phyloP scores from a whole-genome alignment of 2,797 vertebrate species.

The Hafferia zeledoni region DNA sequence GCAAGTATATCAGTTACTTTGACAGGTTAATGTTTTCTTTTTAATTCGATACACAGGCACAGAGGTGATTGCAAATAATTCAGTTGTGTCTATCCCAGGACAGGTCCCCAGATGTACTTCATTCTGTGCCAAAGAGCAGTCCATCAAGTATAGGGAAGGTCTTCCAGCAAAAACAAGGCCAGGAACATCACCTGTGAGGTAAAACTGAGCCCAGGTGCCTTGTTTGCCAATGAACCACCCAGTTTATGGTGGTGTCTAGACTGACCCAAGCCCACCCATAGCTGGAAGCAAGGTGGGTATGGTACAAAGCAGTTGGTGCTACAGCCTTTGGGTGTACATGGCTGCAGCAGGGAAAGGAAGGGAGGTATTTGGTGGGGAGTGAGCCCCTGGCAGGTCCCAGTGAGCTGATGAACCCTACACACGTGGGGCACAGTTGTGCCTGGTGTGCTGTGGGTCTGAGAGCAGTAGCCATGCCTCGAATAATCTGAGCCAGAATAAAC shows the following conservation, averaged over 20 bases:
- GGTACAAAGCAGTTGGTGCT: neutral
- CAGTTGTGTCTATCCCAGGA: conserved; percentile 31
- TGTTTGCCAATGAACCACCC: neutral
- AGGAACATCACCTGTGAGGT: conserved; percentile 28
- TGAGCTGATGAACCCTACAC: neutral
- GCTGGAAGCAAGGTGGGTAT: neutral
- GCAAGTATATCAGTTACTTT: conserved; percentile 2
- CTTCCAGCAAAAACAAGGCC: conserved; percentile 47
- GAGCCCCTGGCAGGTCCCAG: neutral
- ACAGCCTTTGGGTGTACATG: rapidly evolving
- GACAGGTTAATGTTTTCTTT: conserved; percentile 25
- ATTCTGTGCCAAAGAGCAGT: neutral
- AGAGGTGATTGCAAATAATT: conserved; percentile 56
- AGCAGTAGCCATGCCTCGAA: neutral
- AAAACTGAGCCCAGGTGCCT: neutral
- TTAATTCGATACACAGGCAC: conserved; percentile 49
- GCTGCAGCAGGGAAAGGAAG: neutral
- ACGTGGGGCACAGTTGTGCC: rapidly evolving
- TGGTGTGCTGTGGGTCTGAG: rapidly evolving
- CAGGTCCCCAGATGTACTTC: conserved; percentile 9
- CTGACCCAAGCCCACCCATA: neutral
- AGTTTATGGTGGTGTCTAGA: neutral
- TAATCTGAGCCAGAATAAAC: neutral
- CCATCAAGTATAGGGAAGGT: neutral
- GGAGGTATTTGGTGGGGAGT: neutral